A percentile compares a stretch with the other conserved stretches of the same genome.
Evolutionary conservation across 1,140 invertebrate species (phyloP).

Genomic region (Camponotus pennsylvanicus): DNA sequence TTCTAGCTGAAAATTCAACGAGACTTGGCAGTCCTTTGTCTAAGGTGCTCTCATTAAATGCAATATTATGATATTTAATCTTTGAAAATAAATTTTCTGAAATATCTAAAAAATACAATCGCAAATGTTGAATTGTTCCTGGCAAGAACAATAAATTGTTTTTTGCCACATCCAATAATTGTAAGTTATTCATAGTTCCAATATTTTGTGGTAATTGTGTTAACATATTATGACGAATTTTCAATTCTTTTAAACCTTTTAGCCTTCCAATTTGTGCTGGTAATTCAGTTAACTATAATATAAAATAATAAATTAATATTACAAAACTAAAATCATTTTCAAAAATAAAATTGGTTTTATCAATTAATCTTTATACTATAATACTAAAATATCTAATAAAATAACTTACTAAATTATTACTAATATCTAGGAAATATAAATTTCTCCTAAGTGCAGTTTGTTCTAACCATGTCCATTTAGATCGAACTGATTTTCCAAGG

Average conservation of each 20-base stretch:
- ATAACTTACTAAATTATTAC: slow-evolving; percentile 87
- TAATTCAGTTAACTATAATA: slow-evolving; percentile 80
- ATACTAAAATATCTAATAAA: no score
- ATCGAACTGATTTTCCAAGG: slow-evolving; percentile 86
- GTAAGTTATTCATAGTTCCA: slow-evolving; percentile 81
- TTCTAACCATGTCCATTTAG: slow-evolving; percentile 90
- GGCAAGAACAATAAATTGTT: slow-evolving; percentile 86
- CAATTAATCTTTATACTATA: neutral
- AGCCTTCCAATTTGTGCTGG: slow-evolving; percentile 89
- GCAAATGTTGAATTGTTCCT: slow-evolving; percentile 86
- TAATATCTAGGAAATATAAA: slow-evolving; percentile 88
- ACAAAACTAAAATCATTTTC: neutral
- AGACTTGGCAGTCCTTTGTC: slow-evolving; percentile 75
- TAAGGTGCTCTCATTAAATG: slow-evolving; percentile 14
- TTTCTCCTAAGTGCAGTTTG: slow-evolving; percentile 85
- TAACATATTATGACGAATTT: slow-evolving; percentile 86
- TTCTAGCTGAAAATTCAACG: slow-evolving; percentile 75
- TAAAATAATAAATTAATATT: slow-evolving; percentile 54
- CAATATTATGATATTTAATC: slow-evolving; percentile 44
- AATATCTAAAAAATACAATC: slow-evolving; percentile 87
- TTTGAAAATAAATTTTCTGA: slow-evolving; percentile 86
- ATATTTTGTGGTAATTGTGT: slow-evolving; percentile 84
- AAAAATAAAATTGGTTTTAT: neutral
- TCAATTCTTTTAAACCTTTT: slow-evolving; percentile 86
- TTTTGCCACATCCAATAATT: slow-evolving; percentile 85